Conservation (phyloP, 2,113 vertebrate genomes). For the Centropus unirufus region DNA sequence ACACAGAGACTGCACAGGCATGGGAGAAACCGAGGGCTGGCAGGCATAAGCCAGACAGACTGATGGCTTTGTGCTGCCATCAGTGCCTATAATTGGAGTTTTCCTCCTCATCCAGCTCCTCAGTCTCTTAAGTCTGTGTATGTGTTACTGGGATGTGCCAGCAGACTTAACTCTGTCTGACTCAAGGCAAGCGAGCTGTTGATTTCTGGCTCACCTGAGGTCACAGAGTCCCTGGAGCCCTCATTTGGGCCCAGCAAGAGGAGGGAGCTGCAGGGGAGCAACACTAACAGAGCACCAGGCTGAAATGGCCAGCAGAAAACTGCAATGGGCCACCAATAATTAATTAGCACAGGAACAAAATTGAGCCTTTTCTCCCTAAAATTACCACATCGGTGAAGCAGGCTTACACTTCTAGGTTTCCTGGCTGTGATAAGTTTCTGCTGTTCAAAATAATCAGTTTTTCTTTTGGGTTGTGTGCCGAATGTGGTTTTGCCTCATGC, state of each 20-base stretch:
- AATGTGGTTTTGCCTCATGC: neutral
- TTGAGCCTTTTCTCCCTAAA: neutral
- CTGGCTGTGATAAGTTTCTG: neutral
- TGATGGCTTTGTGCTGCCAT: neutral
- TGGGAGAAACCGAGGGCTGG: neutral
- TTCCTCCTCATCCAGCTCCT: neutral
- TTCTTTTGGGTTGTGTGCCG: neutral
- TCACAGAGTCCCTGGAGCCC: neutral
- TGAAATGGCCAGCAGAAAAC: neutral
- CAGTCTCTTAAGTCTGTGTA: neutral
- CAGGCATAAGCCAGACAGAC: neutral
- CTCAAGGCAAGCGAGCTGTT: neutral
- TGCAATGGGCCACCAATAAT: neutral
- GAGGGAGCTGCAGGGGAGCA: neutral
- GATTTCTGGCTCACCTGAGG: neutral
- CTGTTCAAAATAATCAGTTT: neutral
- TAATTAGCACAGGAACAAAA: neutral
- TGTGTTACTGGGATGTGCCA: neutral
- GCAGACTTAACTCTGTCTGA: neutral
- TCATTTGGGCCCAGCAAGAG: accelerated
- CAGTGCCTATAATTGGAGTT: neutral
- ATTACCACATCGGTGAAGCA: neutral
- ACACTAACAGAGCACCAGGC: neutral
- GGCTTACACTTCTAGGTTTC: neutral
- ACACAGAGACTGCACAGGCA: neutral